Evolutionary conservation across 2,113 vertebrate genomes (phyloP).

Genomic region (Paradoxurus hermaphroditus): DNA sequence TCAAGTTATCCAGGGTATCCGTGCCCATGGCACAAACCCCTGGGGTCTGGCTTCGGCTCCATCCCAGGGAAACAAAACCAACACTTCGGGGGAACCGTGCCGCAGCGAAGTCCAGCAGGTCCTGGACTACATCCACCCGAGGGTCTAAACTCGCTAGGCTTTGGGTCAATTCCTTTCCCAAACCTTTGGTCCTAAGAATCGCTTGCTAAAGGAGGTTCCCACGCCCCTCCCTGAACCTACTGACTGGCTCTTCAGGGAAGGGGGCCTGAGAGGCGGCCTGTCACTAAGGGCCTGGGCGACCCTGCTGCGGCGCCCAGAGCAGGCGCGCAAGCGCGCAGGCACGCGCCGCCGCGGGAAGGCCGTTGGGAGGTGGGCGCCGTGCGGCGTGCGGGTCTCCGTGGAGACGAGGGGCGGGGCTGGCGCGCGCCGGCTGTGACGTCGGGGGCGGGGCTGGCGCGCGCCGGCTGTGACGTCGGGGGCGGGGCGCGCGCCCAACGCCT

Average conservation of each 20-base stretch:
- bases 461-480: fast-evolving
- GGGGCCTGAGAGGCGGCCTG: background rate
- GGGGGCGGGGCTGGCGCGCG: background rate
- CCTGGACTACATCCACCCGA: too few relatives aligned
- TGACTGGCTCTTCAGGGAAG: background rate
- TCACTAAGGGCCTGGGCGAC: background rate
- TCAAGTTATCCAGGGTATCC: background rate
- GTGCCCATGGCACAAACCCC: background rate
- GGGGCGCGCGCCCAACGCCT: background rate
- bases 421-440: fast-evolving
- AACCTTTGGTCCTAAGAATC: background rate
- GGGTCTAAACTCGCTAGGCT: background rate
- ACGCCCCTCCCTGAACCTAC: background rate
- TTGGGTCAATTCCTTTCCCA: background rate
- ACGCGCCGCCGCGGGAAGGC: fast-evolving
- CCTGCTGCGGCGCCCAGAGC: background rate
- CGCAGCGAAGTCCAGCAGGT: background rate
- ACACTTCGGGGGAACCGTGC: background rate
- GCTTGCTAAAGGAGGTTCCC: background rate
- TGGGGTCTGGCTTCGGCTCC: background rate
- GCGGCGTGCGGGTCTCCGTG: background rate
- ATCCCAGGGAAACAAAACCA: background rate
- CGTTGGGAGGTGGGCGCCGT: fast-evolving
- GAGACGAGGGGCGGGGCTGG: background rate
- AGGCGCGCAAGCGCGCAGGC: background rate